Conservation (phyloP, 2,797 vertebrate genomes). For the Apogon hyalosoma region DNA sequence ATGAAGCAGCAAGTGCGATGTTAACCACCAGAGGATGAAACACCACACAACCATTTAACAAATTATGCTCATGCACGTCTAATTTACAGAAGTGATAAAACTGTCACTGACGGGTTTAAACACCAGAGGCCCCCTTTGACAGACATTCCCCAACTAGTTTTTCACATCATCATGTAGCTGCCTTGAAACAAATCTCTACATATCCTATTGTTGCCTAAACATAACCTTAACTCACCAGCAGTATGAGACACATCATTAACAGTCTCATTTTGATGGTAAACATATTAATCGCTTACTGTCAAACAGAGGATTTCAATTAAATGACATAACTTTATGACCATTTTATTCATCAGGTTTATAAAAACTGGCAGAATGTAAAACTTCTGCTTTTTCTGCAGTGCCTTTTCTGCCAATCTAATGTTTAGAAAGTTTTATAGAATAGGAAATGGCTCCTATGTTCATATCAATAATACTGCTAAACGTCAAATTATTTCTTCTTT, state of each 20-base stretch:
- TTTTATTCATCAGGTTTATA: constrained; percentile 1
- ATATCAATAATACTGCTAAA: background rate
- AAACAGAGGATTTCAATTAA: too few species aligned
- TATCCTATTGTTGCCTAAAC: background rate
- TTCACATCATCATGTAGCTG: background rate
- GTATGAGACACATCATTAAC: too few species aligned
- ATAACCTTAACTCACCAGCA: background rate
- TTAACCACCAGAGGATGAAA: background rate
- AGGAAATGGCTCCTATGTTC: background rate
- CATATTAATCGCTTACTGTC: too few species aligned
- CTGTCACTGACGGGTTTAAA: constrained; percentile 7
- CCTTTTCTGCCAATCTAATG: constrained; percentile 29
- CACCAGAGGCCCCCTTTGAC: constrained; percentile 1
- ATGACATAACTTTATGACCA: too few species aligned
- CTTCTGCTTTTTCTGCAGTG: constrained; percentile 19
- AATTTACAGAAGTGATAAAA: background rate
- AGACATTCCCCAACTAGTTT: background rate
- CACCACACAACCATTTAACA: background rate
- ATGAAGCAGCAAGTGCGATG: background rate
- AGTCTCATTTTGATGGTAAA: too few species aligned
- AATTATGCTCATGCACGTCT: background rate
- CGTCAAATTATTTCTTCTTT: too few species aligned
- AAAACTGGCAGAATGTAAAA: constrained; percentile 29
- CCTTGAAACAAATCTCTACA: background rate
- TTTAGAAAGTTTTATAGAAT: background rate